Percentiles rank a stretch among this genome's conserved stretches.
Conservation (phyloP, 2,888 invertebrate genomes). For the Augochlorella aurata region DNA sequence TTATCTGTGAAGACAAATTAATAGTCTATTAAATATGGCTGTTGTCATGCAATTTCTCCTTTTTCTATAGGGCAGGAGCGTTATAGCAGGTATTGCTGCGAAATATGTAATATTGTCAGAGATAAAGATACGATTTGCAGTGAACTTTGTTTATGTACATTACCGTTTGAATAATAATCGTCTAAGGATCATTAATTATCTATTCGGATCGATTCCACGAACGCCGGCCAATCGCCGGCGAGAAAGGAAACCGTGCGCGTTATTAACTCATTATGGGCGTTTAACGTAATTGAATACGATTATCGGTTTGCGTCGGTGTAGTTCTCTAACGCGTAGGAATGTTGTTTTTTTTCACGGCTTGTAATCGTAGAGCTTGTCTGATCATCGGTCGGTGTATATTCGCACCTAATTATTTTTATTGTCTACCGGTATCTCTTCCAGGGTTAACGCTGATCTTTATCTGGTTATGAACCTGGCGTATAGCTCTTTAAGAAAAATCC, state of each 20-base stretch:
- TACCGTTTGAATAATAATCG: background rate
- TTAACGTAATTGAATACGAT: conserved; percentile 18
- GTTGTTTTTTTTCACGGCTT: conserved; percentile 3
- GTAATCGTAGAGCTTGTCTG: background rate
- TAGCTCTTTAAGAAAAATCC: background rate
- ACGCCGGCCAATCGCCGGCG: background rate
- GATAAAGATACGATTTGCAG: no score
- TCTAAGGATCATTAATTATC: background rate
- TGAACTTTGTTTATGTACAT: background rate
- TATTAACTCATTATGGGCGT: conserved; percentile 28
- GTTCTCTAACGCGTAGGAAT: conserved; percentile 19
- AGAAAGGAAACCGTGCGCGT: conserved; percentile 9
- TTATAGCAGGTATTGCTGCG: no score
- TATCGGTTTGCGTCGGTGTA: background rate
- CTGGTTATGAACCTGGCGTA: background rate
- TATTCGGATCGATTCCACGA: background rate
- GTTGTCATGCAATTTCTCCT: no score
- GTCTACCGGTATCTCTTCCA: background rate
- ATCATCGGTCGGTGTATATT: background rate
- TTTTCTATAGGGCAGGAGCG: no score
- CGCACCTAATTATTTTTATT: background rate
- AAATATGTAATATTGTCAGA: no score
- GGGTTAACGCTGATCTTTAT: background rate
- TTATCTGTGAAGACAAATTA: no score
- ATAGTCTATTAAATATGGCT: no score